phyloP scores from a whole-genome alignment of 2,797 vertebrate genomes.

The Pseudotriccus pelzelni region DNA sequence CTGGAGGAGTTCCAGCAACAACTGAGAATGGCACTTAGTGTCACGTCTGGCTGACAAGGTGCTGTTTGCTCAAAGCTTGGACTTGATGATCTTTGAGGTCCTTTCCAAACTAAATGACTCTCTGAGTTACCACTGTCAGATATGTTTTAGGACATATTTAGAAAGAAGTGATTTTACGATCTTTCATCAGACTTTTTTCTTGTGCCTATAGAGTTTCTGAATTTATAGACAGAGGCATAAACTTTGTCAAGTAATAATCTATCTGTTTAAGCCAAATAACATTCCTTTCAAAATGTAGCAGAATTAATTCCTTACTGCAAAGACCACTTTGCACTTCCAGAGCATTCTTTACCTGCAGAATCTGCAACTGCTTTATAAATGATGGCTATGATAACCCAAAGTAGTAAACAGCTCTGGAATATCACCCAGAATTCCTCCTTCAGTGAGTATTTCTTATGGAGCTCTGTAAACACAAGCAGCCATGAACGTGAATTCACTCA shows the following conservation, averaged over 20 bases:
- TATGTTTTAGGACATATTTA: neutral
- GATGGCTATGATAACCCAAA: neutral
- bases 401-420: neutral
- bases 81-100: neutral
- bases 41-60: neutral
- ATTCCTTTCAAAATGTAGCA: neutral
- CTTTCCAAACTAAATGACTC: neutral
- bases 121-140: neutral
- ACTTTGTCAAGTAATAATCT: neutral
- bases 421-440: neutral
- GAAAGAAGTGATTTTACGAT: neutral
- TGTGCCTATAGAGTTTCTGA: neutral
- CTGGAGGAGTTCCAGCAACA: neutral
- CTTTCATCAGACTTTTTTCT: neutral
- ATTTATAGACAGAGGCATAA: neutral
- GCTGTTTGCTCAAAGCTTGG: neutral
- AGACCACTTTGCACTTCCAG: neutral
- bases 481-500: rapidly evolving
- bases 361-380: neutral
- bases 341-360: neutral
- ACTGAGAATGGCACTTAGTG: neutral
- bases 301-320: neutral
- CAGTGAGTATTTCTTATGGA: neutral
- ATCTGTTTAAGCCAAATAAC: neutral
- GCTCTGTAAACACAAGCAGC: neutral